Percentiles rank a stretch among this genome's conserved stretches.
Conservation (phyloP, 2,797 vertebrate species). For the Gorsachius magnificus region DNA sequence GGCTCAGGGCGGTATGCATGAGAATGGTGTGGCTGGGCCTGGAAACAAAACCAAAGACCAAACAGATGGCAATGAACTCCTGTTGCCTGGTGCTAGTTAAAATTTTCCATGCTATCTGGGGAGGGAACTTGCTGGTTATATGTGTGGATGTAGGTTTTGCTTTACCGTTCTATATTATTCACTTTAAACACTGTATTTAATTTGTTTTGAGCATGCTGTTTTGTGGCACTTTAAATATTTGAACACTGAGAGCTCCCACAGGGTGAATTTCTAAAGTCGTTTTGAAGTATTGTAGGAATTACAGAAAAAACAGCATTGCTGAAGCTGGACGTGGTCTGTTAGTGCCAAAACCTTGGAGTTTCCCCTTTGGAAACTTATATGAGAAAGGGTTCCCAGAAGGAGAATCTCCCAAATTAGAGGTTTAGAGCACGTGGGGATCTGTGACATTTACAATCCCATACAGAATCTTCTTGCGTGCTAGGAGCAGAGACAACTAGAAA, state of each 20-base stretch:
- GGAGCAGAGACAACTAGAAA: neutral
- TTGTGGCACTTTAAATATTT: neutral
- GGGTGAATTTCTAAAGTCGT: neutral
- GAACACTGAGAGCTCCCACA: neutral
- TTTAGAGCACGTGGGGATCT: neutral
- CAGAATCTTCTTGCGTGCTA: neutral
- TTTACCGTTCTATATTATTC: neutral
- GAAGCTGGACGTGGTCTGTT: neutral
- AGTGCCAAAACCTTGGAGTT: neutral
- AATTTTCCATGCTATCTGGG: neutral
- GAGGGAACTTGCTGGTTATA: neutral
- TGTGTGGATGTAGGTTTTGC: neutral
- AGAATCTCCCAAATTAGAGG: neutral
- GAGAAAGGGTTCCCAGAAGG: neutral
- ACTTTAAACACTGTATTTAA: neutral
- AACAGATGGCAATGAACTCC: neutral
- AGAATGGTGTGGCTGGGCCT: neutral
- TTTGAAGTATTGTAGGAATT: neutral
- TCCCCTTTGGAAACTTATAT: neutral
- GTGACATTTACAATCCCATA: neutral
- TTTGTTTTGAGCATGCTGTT: neutral
- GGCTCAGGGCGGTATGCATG: rapidly evolving
- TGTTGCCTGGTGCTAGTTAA: neutral
- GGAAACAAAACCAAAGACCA: neutral
- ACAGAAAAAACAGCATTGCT: neutral